Base-by-base conservation (phyloP, 2,113 vertebrate species). In the Megalops atlanticus region DNA sequence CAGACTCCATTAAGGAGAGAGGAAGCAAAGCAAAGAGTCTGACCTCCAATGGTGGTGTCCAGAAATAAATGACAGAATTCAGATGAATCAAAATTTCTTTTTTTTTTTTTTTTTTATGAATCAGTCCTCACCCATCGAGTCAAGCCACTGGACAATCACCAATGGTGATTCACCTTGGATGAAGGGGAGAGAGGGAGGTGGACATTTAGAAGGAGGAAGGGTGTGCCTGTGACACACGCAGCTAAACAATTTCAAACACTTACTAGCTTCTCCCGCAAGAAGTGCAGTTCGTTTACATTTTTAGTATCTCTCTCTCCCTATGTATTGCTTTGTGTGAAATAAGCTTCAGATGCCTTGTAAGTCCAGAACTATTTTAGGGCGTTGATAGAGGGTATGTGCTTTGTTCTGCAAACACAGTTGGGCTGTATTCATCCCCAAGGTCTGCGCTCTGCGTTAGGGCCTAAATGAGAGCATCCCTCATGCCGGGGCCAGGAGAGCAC, bases 81-180 rank as follows among this genome's bases (percentile, higher is more conserved):
- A 91, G 91, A 82, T 92, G 91, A 93, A 91, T 89, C 92, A 90
- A 91, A 90, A 91, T 94, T 93, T 92, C 90, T 91, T 92, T 94
- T 92, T 91, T 89, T 91, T 92, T 94, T 93, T 93, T 92, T 92
- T 91, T 89, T 87, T 93, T 92, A 94, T 92, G 90, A 92, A 93
- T 93, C 88, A 87, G 89, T 86, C 86, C 89, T 91, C 85, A 79
- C 87, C 88, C 88, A 88, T 89, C 90, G 91, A 87, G 89, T 83
- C 36, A 77, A 83, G 89, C 88, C 89, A 88, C 88, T 86, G 76
- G 89, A 85, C 85, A n/a, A n/a, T 84, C 87, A 90, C 92, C 91
- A 91, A 87, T 92, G 91, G 92, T 54, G 49, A 54, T 54, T 54
- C 24, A 54, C 16, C 18, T 21, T 54, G 49, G 47, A 14, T 2